A percentile compares a stretch with the other conserved stretches of the same genome.
Conservation (phyloP, 1,140 invertebrate species). For the Leptopilina clavipes region DNA sequence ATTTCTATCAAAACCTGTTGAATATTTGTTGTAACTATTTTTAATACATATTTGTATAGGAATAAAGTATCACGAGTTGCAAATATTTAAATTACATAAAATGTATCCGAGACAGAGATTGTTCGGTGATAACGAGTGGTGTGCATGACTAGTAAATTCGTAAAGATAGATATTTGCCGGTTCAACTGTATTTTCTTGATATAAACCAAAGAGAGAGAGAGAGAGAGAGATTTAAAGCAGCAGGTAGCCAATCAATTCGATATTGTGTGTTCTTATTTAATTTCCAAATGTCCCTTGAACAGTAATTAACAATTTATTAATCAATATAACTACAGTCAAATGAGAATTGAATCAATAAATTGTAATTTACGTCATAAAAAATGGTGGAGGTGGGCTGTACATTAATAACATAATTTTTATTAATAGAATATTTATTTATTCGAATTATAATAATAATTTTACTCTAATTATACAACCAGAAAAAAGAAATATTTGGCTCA, state of each 20-base stretch:
- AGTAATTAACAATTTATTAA: background rate
- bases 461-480: too few relatives aligned
- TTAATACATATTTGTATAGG: background rate
- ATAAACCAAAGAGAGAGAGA: background rate
- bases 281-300: background rate
- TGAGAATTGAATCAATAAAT: too few relatives aligned
- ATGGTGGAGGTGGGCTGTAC: too few relatives aligned
- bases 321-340: too few relatives aligned
- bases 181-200: background rate
- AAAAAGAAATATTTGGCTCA: too few relatives aligned
- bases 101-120: background rate
- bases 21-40: slow-evolving; percentile 10
- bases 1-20: background rate
- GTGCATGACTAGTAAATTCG: slow-evolving; percentile 11
- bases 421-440: too few relatives aligned
- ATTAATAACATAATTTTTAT: too few relatives aligned
- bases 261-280: slow-evolving; percentile 7
- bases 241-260: slow-evolving; percentile 11
- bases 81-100: slow-evolving; percentile 17
- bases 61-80: slow-evolving; percentile 5
- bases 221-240: background rate
- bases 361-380: too few relatives aligned
- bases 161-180: slow-evolving; percentile 2
- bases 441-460: too few relatives aligned
- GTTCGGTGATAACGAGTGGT: background rate